Conservation (phyloP, 2,888 invertebrate species). For the Priocnemis perturbator region DNA sequence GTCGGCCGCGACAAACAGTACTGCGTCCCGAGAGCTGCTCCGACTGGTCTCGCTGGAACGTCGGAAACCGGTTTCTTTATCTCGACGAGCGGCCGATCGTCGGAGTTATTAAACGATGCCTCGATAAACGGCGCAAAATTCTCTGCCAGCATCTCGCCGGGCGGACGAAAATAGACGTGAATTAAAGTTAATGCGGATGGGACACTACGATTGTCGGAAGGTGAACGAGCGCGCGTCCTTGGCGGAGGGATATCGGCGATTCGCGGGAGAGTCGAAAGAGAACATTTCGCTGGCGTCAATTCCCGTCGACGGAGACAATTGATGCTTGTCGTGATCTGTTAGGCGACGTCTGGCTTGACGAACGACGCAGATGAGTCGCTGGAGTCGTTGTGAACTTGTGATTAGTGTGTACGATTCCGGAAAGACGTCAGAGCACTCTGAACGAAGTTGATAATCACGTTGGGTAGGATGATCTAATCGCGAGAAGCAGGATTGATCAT, state of each 20-base stretch:
- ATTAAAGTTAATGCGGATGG: constrained; percentile 16
- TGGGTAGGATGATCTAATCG: constrained; percentile 3
- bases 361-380: too few species aligned
- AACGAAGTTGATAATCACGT: not conserved
- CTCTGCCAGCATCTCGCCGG: constrained; percentile 3
- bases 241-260: too few species aligned
- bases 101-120: not conserved
- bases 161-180: constrained; percentile 17
- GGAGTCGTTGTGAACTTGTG: too few species aligned
- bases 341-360: too few species aligned
- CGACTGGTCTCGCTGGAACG: too few species aligned
- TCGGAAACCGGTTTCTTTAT: constrained; percentile 27
- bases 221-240: constrained; percentile 13
- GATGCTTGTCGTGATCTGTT: too few species aligned
- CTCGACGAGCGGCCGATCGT: not conserved
- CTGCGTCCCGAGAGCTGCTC: too few species aligned
- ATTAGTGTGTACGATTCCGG: not conserved
- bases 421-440: too few species aligned
- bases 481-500: not conserved
- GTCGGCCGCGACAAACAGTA: too few species aligned
- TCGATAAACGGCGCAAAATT: constrained; percentile 10
- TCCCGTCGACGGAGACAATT: too few species aligned
- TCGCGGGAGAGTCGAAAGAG: too few species aligned
- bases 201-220: constrained; percentile 20
- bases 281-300: too few species aligned